Evolutionary conservation across 2,888 invertebrate genomes (phyloP).

Genomic region (Epistrophella euchroma): DNA sequence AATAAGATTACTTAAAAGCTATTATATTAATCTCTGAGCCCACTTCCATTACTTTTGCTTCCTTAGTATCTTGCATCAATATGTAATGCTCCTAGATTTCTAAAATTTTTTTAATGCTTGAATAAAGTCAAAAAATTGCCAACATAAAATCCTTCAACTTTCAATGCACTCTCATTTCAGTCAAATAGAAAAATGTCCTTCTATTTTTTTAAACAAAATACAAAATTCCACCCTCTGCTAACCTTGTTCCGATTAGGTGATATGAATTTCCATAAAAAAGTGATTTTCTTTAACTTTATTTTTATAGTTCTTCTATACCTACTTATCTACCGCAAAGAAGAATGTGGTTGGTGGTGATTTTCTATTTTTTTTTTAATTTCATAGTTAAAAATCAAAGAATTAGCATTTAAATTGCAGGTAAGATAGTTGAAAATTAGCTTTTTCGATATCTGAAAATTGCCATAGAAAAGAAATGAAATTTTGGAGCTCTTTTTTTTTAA

Average conservation of each 20-base stretch:
- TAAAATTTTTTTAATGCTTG: neutral
- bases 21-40: neutral
- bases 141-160: neutral
- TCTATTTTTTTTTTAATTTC: neutral
- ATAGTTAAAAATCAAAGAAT: conserved; percentile 13
- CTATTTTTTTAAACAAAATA: neutral
- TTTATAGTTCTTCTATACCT: neutral
- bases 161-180: neutral
- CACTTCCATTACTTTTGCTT: neutral
- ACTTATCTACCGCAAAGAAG: neutral
- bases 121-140: neutral
- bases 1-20: neutral
- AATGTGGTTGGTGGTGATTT: conserved; percentile 7
- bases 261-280: conserved; percentile 21
- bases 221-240: neutral
- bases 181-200: neutral
- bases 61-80: too few species aligned
- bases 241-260: conserved; percentile 2
- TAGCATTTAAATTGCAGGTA: conserved; percentile 16
- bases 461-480: neutral
- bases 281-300: conserved; percentile 9
- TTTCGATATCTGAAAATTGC: neutral
- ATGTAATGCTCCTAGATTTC: neutral
- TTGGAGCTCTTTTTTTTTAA: neutral
- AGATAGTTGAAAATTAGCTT: conserved; percentile 11